Evolutionary conservation across 2,797 vertebrate species (phyloP).

Genomic region (Pogoniulus pusillus): DNA sequence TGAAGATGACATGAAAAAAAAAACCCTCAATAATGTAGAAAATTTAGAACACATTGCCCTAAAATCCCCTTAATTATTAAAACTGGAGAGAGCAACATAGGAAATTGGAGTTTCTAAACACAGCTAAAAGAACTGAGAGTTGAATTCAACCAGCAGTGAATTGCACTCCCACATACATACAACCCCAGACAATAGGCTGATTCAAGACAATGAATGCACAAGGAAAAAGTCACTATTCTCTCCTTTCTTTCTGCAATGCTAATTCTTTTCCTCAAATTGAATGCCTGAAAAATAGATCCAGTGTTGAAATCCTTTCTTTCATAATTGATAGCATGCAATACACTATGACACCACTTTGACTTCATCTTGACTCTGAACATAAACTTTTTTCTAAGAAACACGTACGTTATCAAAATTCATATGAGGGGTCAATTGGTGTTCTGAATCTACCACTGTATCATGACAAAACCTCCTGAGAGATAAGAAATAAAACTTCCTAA

Average conservation of each 20-base stretch:
- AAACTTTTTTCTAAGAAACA: constrained; percentile 23
- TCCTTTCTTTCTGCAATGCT: constrained; percentile 83
- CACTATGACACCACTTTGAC: constrained; percentile 39
- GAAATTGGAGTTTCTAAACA: constrained; percentile 82
- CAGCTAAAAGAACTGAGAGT: constrained; percentile 78
- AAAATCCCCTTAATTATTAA: constrained; percentile 38
- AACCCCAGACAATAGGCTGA: constrained; percentile 73
- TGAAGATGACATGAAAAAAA: background rate
- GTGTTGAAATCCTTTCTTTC: constrained; percentile 31
- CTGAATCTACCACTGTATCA: background rate
- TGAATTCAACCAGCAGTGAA: constrained; percentile 73
- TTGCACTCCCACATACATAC: constrained; percentile 76
- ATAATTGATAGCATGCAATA: constrained; percentile 26
- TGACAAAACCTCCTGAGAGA: background rate
- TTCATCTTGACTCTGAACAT: constrained; percentile 43
- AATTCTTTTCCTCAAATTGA: constrained; percentile 72
- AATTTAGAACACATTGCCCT: constrained; percentile 34
- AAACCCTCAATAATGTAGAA: constrained; percentile 7
- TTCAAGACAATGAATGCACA: constrained; percentile 80
- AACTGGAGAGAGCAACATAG: constrained; percentile 67
- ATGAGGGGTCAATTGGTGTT: background rate
- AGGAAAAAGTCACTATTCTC: constrained; percentile 79
- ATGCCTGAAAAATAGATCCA: constrained; percentile 54
- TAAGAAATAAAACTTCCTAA: background rate
- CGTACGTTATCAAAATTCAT: background rate